Percentiles rank a stretch among this genome's conserved stretches.
Evolutionary conservation across 2,113 vertebrate species (phyloP).

Genomic region (Epinephelus lanceolatus): DNA sequence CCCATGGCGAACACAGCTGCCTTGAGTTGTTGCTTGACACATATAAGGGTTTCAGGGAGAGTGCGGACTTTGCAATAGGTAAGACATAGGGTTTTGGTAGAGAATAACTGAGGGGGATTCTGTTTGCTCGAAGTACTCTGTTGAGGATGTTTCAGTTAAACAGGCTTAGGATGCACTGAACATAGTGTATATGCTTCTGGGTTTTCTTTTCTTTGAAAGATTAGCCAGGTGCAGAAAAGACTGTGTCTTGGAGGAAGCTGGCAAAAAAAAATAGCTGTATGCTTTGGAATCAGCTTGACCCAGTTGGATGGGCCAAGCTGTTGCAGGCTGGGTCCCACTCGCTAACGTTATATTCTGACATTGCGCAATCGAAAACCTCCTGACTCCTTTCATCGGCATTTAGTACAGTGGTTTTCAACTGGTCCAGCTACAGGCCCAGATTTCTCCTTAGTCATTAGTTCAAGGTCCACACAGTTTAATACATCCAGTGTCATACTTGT

Average conservation of each 20-base stretch:
- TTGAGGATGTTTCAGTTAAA: neutral
- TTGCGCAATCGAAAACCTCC: neutral
- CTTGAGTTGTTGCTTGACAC: neutral
- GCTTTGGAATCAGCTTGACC: slow-evolving; percentile 10
- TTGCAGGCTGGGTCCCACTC: neutral
- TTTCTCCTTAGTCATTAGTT: too few species aligned
- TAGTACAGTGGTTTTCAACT: neutral
- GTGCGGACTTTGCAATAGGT: neutral
- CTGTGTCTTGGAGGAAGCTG: neutral
- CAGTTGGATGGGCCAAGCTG: neutral
- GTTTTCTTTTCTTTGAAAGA: neutral
- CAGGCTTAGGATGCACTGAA: slow-evolving; percentile 2
- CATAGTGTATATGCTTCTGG: too few species aligned
- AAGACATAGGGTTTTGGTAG: neutral
- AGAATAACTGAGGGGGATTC: neutral
- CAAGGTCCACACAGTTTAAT: too few species aligned
- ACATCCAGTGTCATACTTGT: too few species aligned
- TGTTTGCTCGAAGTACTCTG: neutral
- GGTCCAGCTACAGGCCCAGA: too few species aligned
- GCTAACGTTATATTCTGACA: neutral
- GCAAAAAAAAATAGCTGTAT: neutral
- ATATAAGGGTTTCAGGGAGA: neutral
- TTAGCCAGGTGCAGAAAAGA: neutral
- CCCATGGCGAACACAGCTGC: neutral
- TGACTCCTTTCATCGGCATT: neutral